Evolutionary conservation across 2,888 invertebrate species (phyloP), one percentile per base, ranked within the genome.

Genomic region (Oxycera nigricornis): DNA sequence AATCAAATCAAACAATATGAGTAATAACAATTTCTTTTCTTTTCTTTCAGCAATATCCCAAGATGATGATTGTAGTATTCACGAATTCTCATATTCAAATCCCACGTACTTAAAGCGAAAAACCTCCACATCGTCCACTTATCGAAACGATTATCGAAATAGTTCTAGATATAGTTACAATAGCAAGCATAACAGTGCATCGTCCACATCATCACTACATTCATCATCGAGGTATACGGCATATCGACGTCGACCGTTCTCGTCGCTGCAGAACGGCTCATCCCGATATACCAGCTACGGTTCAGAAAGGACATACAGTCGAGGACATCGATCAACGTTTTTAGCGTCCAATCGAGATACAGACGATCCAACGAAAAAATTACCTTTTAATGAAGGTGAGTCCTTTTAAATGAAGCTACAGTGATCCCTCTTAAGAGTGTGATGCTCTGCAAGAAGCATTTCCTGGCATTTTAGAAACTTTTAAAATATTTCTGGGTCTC

Each of bases 361-460:
- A 70, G 70, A 65, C 9, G 74, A 77, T 68, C 26, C 41, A 9
- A 39, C 62, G 59, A 55, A 70, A 22, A 78, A 76, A 75, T 76
- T 77, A 22, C 61, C 61, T 68, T 78, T 78, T 62, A 78, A 78
- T 76, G 78, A 78, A 77, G 78, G 77, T 78, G 75, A 52, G 6
- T 46, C 28, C n/a, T 46, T n/a, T 46, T 7, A 11, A 7, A 3
- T 3, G 3, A 46, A 46, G 14, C n/a, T n/a, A n/a, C n/a, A n/a
- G n/a, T n/a, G n/a, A n/a, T n/a, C n/a, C n/a, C n/a, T n/a, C n/a
- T n/a, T n/a, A n/a, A n/a, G n/a, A n/a, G n/a, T n/a, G n/a, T n/a
- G n/a, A n/a, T n/a, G n/a, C n/a, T n/a, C n/a, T n/a, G n/a, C n/a
- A n/a, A n/a, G n/a, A n/a, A n/a, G n/a, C n/a, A n/a, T n/a, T n/a